Percentiles rank a stretch among this genome's conserved stretches.
Evolutionary conservation across 2,888 invertebrate species (phyloP).

Genomic region (Dryococelus australis): DNA sequence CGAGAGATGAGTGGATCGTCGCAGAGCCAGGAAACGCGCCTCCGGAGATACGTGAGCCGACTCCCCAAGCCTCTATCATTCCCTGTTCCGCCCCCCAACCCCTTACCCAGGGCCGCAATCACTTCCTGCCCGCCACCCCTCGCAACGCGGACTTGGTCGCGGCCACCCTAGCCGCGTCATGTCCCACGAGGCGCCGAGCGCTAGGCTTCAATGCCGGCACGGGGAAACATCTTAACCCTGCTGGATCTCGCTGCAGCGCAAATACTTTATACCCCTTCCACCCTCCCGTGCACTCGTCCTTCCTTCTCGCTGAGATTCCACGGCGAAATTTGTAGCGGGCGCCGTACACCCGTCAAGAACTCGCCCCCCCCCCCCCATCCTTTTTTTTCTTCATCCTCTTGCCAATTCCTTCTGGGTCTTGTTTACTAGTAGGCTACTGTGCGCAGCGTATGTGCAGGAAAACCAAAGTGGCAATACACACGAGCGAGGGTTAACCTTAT

Average conservation of each 20-base stretch:
- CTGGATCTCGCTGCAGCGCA: background rate
- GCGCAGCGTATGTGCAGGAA: background rate
- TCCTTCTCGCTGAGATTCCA: background rate
- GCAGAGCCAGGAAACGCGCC: background rate
- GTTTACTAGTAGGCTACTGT: no score
- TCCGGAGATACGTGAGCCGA: conserved; percentile 16
- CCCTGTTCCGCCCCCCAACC: background rate
- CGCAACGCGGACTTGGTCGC: no score
- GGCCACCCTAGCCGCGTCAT: no score
- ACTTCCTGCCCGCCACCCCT: background rate
- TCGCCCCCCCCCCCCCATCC: background rate
- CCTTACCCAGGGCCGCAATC: background rate
- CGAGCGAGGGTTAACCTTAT: no score
- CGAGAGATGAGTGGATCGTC: background rate
- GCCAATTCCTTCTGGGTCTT: no score
- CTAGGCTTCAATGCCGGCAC: background rate
- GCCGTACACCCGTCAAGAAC: background rate
- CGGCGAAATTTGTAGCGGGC: background rate
- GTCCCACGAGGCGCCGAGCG: no score
- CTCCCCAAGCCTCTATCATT: background rate
- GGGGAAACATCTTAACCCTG: background rate
- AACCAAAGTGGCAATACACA: background rate
- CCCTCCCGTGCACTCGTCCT: background rate
- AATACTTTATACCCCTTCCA: background rate
- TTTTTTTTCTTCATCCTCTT: background rate